A percentile compares a stretch with the other conserved stretches of the same genome.
phyloP scores from a whole-genome alignment of 2,888 invertebrate species.

The Fissipunctia ypsillon region DNA sequence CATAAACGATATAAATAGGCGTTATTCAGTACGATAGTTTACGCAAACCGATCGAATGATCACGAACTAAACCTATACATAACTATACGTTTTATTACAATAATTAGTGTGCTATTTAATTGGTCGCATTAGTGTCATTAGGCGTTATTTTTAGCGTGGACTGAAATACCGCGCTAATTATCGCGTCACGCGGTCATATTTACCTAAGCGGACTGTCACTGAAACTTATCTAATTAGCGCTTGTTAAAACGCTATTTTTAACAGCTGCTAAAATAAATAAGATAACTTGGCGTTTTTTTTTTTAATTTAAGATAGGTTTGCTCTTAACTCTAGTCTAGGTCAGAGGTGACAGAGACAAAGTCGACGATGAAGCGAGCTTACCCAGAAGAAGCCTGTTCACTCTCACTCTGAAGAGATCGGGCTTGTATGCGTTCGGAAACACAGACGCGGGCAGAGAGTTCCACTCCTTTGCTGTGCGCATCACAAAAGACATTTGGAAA shows the following conservation, averaged over 20 bases:
- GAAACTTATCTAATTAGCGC: conserved; percentile 47
- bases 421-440: no score
- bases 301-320: no score
- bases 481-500: no score
- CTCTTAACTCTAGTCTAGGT: no score
- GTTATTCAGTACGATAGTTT: conserved; percentile 28
- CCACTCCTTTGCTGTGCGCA: no score
- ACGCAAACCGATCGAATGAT: conserved; percentile 36
- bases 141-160: conserved; percentile 50
- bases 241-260: conserved; percentile 43
- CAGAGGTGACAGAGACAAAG: no score
- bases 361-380: no score
- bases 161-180: conserved; percentile 61
- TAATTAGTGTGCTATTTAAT: conserved; percentile 29
- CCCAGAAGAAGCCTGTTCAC: no score
- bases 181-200: conserved; percentile 52
- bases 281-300: conserved; percentile 18
- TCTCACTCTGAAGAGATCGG: no score
- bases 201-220: conserved; percentile 39
- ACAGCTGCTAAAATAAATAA: conserved; percentile 32
- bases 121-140: conserved; percentile 51
- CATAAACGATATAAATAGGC: conserved; percentile 43
- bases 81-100: conserved; percentile 28
- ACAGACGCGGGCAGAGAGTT: no score
- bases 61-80: conserved; percentile 49